These are phyloP conservation scores for Oxygymnocypris stewartii DNA, from an alignment of 2,113 vertebrate genomes.

Conservation along the genomic window DNA sequence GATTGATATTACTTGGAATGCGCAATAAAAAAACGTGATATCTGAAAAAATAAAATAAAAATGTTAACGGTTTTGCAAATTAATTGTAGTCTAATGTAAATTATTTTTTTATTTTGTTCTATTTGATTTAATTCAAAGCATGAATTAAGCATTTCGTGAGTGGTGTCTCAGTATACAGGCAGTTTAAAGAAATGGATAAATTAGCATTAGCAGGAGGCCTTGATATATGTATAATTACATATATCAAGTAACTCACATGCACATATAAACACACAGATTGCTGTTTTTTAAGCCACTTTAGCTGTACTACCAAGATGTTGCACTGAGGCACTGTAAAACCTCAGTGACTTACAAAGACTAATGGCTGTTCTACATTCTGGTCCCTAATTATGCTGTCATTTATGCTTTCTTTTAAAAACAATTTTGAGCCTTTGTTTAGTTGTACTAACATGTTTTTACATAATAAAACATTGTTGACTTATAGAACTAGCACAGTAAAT, in stretches of 20 bases:
- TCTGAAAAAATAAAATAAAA: no score
- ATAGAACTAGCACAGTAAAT: neutral
- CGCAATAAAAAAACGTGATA: no score
- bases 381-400: neutral
- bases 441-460: conserved; percentile 18
- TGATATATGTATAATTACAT: neutral
- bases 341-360: neutral
- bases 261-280: neutral
- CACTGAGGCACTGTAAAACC: neutral
- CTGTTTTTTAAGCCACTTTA: neutral
- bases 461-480: conserved; percentile 8
- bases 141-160: neutral
- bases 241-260: neutral
- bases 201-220: neutral
- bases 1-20: no score
- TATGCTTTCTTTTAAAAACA: conserved; percentile 14
- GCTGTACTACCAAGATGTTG: neutral
- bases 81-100: neutral
- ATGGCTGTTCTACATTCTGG: neutral
- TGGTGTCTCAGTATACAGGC: neutral
- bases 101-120: neutral
- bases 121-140: neutral
- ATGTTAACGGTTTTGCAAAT: no score
- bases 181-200: neutral
- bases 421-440: neutral